These are phyloP conservation scores for Neodontobutis hainanensis DNA, from an alignment of 2,113 vertebrate species.

Conservation along the genomic window DNA sequence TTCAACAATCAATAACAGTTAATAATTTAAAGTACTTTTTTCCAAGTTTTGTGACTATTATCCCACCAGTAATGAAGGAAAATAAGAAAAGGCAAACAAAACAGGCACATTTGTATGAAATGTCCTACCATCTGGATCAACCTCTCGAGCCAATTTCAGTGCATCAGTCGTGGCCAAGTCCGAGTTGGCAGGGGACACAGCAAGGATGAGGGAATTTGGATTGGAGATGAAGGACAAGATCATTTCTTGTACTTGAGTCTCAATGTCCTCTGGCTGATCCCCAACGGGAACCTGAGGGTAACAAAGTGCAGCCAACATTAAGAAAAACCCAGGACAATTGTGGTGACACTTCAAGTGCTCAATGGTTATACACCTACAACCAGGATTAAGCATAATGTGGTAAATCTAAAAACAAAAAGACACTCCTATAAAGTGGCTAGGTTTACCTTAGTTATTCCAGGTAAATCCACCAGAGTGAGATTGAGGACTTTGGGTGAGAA, in stretches of 20 bases:
- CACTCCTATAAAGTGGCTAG: neutral
- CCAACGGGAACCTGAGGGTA: slow-evolving; percentile 79
- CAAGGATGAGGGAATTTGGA: slow-evolving; percentile 82
- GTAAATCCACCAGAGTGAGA: slow-evolving; percentile 83
- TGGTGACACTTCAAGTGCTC: slow-evolving; percentile 5
- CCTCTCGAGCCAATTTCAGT: slow-evolving; percentile 82
- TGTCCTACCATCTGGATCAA: slow-evolving; percentile 80
- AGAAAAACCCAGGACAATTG: slow-evolving; percentile 1
- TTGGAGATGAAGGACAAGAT: slow-evolving; percentile 82
- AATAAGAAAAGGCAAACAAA: slow-evolving; percentile 27
- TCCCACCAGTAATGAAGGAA: slow-evolving; percentile 7
- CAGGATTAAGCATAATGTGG: slow-evolving; percentile 10
- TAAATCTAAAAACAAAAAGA: slow-evolving; percentile 5
- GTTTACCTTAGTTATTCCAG: slow-evolving; percentile 84
- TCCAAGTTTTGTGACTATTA: slow-evolving; percentile 14
- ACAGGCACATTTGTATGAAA: slow-evolving; percentile 37
- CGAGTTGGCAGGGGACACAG: slow-evolving; percentile 82
- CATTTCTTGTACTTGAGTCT: slow-evolving; percentile 81
- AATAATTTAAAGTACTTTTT: slow-evolving; percentile 38
- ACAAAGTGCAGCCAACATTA: slow-evolving; percentile 17
- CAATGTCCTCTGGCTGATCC: slow-evolving; percentile 83
- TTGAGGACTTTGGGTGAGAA: slow-evolving; percentile 82
- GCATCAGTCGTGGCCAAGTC: slow-evolving; percentile 83
- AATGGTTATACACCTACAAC: slow-evolving; percentile 1
- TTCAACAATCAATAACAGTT: slow-evolving; percentile 11